These are phyloP conservation scores for Laticauda laticaudata DNA, from an alignment of 2,113 vertebrate genomes.

Conservation along the genomic window DNA sequence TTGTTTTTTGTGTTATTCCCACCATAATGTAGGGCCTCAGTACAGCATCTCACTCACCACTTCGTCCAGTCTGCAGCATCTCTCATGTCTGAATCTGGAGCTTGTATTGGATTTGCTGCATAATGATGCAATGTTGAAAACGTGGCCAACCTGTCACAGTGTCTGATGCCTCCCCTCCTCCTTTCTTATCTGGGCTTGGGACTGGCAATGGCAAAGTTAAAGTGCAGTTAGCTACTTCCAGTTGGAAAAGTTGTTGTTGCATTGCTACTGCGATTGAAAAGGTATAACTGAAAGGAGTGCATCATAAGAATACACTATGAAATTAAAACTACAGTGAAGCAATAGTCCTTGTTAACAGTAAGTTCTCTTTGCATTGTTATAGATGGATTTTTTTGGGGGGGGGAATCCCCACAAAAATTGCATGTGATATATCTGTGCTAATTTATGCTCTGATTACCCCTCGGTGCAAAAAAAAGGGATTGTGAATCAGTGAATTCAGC, in stretches of 20 bases:
- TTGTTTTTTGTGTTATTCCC: too few relatives aligned
- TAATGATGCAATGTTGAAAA: too few relatives aligned
- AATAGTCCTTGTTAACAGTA: neutral
- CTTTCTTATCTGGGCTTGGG: too few relatives aligned
- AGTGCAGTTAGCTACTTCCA: neutral
- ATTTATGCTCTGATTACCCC: neutral
- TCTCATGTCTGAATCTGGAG: too few relatives aligned
- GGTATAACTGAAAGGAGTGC: neutral
- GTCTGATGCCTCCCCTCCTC: too few relatives aligned
- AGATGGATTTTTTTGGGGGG: neutral
- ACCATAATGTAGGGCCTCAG: too few relatives aligned
- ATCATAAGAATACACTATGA: neutral
- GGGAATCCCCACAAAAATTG: neutral
- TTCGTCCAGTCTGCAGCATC: too few relatives aligned
- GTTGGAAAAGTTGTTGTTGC: neutral
- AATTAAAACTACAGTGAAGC: neutral
- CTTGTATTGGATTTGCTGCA: too few relatives aligned
- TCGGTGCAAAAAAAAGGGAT: neutral
- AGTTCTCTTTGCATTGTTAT: neutral
- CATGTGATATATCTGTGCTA: neutral
- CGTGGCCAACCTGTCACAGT: too few relatives aligned
- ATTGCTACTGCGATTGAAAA: neutral
- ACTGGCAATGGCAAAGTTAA: too few relatives aligned
- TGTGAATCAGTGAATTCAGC: neutral
- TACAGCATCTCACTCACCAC: too few relatives aligned